These are phyloP conservation scores for Dendronephthya gigantea DNA, from an alignment of 64 coral and sea anemone species.

Conservation along the genomic window DNA sequence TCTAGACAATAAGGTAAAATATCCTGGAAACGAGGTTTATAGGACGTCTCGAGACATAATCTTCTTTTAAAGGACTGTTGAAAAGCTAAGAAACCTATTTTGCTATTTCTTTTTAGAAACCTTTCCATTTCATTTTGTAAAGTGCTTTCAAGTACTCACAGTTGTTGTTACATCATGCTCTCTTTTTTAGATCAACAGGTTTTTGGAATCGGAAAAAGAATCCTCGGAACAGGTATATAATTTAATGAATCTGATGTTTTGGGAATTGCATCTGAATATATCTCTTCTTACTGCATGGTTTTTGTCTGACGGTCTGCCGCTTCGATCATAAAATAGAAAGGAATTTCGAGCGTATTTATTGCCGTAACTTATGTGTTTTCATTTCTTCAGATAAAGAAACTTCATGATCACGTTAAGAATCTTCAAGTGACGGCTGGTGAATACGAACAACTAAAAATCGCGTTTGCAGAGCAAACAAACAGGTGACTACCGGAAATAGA, in stretches of 20 bases:
- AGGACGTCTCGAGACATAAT: too few species aligned
- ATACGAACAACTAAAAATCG: constrained; percentile 64
- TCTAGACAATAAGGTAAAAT: too few species aligned
- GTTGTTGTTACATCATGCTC: neutral
- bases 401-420: constrained; percentile 41
- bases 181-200: neutral
- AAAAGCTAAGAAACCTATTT: too few species aligned
- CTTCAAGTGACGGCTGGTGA: constrained; percentile 52
- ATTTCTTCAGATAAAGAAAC: constrained; percentile 46
- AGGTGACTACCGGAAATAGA: constrained; percentile 44
- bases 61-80: too few species aligned
- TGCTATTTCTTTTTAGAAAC: too few species aligned
- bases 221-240: neutral
- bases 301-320: neutral
- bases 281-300: neutral
- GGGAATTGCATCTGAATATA: neutral
- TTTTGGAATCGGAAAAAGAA: neutral
- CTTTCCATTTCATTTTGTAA: too few species aligned
- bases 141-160: too few species aligned
- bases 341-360: too few species aligned
- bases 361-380: neutral
- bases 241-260: neutral
- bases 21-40: too few species aligned
- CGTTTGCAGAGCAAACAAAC: constrained; percentile 89
- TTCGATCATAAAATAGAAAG: neutral